Conservation (phyloP, 2,797 vertebrate genomes). For the Parambassis ranga region DNA sequence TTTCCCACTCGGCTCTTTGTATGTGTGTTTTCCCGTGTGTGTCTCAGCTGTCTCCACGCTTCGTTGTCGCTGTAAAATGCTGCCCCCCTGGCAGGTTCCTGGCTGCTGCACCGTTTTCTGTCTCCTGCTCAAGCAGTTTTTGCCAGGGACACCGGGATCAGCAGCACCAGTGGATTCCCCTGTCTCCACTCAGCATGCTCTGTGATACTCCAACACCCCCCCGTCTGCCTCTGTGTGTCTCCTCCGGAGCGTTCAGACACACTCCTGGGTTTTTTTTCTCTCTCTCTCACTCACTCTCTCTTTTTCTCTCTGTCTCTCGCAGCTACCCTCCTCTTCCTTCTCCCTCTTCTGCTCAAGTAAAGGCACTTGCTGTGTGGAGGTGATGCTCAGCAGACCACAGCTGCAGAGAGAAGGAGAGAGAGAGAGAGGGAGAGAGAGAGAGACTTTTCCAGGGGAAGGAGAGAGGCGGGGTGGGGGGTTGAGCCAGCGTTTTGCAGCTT, state of each 20-base stretch:
- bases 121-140: slow-evolving; percentile 50
- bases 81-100: slow-evolving; percentile 52
- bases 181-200: slow-evolving; percentile 44
- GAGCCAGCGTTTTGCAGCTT: slow-evolving; percentile 65
- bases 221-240: slow-evolving; percentile 38
- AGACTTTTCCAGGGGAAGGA: slow-evolving; percentile 66
- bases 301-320: slow-evolving; percentile 5
- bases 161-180: slow-evolving; percentile 48
- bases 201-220: slow-evolving; percentile 28
- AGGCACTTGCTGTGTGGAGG: slow-evolving; percentile 78
- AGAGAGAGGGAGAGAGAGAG: slow-evolving; percentile 30
- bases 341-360: slow-evolving; percentile 72
- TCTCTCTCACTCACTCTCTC: neutral
- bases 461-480: slow-evolving; percentile 37
- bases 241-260: slow-evolving; percentile 39
- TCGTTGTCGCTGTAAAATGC: slow-evolving; percentile 55
- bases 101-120: slow-evolving; percentile 30
- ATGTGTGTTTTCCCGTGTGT: slow-evolving; percentile 8
- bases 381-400: slow-evolving; percentile 76
- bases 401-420: slow-evolving; percentile 68
- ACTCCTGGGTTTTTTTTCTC: slow-evolving; percentile 28
- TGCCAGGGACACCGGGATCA: slow-evolving; percentile 58
- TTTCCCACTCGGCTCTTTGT: slow-evolving; percentile 31
- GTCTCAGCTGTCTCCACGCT: slow-evolving; percentile 60
- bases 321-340: slow-evolving; percentile 56